Conservation (phyloP, 2,113 vertebrate genomes). For the Piprites chloris region DNA sequence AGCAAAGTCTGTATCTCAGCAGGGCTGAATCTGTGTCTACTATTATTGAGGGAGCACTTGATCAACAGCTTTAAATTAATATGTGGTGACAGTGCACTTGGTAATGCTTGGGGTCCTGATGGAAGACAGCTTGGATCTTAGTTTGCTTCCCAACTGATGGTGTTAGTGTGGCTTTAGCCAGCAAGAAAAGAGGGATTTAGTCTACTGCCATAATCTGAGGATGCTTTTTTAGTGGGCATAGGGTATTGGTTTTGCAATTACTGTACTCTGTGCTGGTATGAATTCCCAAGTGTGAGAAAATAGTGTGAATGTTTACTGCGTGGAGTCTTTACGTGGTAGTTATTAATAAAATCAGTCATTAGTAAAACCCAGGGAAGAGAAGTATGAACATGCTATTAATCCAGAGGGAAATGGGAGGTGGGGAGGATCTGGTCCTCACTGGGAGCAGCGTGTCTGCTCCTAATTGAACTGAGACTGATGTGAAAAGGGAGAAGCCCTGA, state of each 20-base stretch:
- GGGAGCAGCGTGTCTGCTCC: rapidly evolving
- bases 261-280: not conserved
- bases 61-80: not conserved
- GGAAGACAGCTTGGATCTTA: not conserved
- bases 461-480: not conserved
- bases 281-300: not conserved
- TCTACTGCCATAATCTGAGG: not conserved
- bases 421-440: not conserved
- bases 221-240: not conserved
- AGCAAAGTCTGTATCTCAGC: not conserved
- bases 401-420: not conserved
- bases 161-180: not conserved
- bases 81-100: not conserved
- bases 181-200: not conserved
- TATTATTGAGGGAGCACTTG: not conserved
- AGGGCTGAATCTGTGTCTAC: not conserved
- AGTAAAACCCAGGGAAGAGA: not conserved
- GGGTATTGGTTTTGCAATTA: not conserved
- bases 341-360: not conserved
- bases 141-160: not conserved
- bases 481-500: not conserved
- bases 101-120: not conserved
- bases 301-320: not conserved
- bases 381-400: not conserved
- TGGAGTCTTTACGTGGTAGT: not conserved